Evolutionary conservation across 2,113 vertebrate genomes (phyloP).

Genomic region (Fregata magnificens): DNA sequence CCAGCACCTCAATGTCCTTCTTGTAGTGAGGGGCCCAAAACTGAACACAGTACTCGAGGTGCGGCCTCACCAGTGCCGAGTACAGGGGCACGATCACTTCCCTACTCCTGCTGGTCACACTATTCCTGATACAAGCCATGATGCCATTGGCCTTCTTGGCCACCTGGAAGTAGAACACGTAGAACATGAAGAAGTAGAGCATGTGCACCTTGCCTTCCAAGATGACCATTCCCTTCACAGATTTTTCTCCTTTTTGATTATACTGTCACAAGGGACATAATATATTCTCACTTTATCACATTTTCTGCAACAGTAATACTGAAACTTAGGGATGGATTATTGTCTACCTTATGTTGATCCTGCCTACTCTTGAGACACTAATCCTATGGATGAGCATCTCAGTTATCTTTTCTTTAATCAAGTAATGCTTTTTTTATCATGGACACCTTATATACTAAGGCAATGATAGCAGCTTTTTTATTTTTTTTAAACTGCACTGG

Average conservation of each 20-base stretch:
- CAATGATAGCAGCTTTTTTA: not conserved
- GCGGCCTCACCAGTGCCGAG: no score
- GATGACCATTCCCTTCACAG: not conserved
- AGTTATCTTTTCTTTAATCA: constrained; percentile 38
- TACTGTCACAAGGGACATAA: not conserved
- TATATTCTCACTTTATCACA: not conserved
- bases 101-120: no score
- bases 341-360: not conserved
- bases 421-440: constrained; percentile 13
- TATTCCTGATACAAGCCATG: no score
- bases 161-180: no score
- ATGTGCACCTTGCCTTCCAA: not conserved
- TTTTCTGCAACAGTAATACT: not conserved
- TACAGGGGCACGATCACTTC: no score
- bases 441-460: not conserved
- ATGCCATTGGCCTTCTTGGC: no score
- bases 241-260: not conserved
- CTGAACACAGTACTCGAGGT: no score
- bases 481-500: not conserved
- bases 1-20: no score
- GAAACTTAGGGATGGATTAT: not conserved
- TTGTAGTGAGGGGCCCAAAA: no score
- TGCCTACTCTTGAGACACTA: not conserved
- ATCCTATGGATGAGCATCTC: not conserved
- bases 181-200: not conserved